These are phyloP conservation scores for Stenurella melanura DNA, from an alignment of 2,888 invertebrate species.

Conservation along the genomic window DNA sequence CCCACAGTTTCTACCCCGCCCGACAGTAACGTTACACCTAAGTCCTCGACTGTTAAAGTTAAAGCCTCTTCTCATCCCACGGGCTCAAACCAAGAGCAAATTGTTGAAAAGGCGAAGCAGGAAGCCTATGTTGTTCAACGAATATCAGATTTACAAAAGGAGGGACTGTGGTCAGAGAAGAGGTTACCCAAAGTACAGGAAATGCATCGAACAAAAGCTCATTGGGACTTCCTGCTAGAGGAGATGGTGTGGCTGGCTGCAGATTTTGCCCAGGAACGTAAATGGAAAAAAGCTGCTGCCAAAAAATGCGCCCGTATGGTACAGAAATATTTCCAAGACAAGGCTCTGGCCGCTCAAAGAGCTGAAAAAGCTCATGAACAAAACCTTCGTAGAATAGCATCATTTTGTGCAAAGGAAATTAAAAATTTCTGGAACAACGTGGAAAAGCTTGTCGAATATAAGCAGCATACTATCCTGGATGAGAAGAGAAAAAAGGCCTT, in stretches of 20 bases:
- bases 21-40: conserved; percentile 43
- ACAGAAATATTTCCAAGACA: conserved; percentile 93
- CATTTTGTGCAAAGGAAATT: conserved; percentile 94
- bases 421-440: conserved; percentile 97
- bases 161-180: conserved; percentile 96
- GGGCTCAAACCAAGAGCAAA: conserved; percentile 80
- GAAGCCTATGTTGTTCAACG: conserved; percentile 96
- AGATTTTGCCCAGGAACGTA: conserved; percentile 97
- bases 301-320: conserved; percentile 95
- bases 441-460: conserved; percentile 97
- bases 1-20: conserved; percentile 41
- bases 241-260: conserved; percentile 99
- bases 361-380: conserved; percentile 95
- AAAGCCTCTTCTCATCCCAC: conserved; percentile 36
- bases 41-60: conserved; percentile 48
- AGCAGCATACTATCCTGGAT: conserved; percentile 93
- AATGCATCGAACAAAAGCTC: conserved; percentile 87
- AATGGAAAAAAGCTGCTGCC: conserved; percentile 97
- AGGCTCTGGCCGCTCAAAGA: conserved; percentile 89
- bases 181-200: conserved; percentile 90
- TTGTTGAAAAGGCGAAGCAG: conserved; percentile 90
- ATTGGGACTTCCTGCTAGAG: conserved; percentile 99
- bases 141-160: conserved; percentile 92
- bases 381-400: conserved; percentile 89
- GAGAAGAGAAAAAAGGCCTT: conserved; percentile 95